Base-by-base conservation (phyloP, 2,888 invertebrate species). In the Eulithis prunata region DNA sequence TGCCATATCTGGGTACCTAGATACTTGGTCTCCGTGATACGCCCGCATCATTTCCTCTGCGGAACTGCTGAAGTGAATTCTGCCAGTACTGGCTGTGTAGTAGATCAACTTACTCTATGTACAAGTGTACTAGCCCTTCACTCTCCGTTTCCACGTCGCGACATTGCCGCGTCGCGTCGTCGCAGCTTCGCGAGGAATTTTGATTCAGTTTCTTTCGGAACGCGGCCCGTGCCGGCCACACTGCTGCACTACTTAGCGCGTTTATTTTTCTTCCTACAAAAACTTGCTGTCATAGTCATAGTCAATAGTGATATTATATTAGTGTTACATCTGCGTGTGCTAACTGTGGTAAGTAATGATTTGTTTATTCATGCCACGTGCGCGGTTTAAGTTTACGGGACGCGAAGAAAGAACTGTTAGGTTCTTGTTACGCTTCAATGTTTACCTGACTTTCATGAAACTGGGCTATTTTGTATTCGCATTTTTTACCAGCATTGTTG, bases 211-310 rank as follows among this genome's bases (percentile, higher is more conserved):
- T 6, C 5, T 32, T 81, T 79, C 81, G 80, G 79, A 85, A 78
- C 83, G 85, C 78, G 82, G 81, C 83, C 80, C 83, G 84, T 71
- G 79, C 68, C 64, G 75, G 71, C 71, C 77, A 81, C 83, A 85
- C 86, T 72, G 51, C 57, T n/a, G 55, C 86, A 51, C 57, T 21
- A 61, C 69, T 68, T 75, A 75, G 75, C 75, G 71, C 58, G 57
- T 60, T 36, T 64, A 14, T 11, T 53, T 61, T 69, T 76, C 77
- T 71, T 73, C 73, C 71, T 52, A 71, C 28, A 71, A 69, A 73
- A 64, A 76, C 85, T 85, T 86, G 78, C 88, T 87, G 87, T 87
- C 83, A 83, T 83, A 77, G 77, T 77, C 77, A 83, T 83, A 78
- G 77, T 77, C 77, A 63, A 73, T 76, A 77, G 86, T 85, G 85